Percentiles rank a stretch among this genome's conserved stretches.
Conservation (phyloP, 2,797 vertebrate species). For the Microchirus variegatus region DNA sequence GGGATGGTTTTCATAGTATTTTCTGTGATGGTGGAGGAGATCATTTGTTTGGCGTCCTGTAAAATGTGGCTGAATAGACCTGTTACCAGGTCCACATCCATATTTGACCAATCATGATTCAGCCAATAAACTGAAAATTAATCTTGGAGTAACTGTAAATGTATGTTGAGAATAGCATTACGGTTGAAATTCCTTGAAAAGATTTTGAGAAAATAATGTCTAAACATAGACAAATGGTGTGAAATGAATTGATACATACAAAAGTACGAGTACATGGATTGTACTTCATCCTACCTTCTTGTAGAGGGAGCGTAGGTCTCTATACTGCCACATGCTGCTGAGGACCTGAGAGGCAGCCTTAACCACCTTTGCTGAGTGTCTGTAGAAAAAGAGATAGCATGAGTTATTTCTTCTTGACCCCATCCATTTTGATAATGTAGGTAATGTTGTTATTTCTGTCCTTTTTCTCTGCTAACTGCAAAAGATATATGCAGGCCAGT, state of each 20-base stretch:
- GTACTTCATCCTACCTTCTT: constrained; percentile 90
- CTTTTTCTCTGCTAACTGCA: constrained; percentile 32
- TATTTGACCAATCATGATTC: too few species aligned
- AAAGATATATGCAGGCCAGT: constrained; percentile 18
- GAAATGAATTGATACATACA: background rate
- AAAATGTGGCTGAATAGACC: too few species aligned
- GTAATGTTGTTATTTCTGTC: constrained; percentile 23
- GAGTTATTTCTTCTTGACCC: constrained; percentile 38
- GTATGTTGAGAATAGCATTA: too few species aligned
- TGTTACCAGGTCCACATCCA: too few species aligned
- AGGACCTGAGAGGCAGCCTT: constrained; percentile 99
- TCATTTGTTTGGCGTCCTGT: too few species aligned
- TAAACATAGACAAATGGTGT: background rate
- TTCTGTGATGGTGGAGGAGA: too few species aligned
- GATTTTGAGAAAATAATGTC: too few species aligned
- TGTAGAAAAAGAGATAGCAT: constrained; percentile 60
- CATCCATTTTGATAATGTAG: constrained; percentile 31
- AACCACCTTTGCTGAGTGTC: constrained; percentile 98
- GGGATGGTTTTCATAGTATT: too few species aligned
- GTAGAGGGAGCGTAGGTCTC: constrained; percentile 99
- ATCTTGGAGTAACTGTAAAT: too few species aligned
- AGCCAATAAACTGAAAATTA: too few species aligned
- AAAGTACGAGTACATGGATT: background rate
- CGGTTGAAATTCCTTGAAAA: background rate
- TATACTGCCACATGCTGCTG: constrained; percentile 99